These are phyloP conservation scores for Clarias laeviceps DNA, from an alignment of 2,797 vertebrate genomes.

Conservation along the genomic window DNA sequence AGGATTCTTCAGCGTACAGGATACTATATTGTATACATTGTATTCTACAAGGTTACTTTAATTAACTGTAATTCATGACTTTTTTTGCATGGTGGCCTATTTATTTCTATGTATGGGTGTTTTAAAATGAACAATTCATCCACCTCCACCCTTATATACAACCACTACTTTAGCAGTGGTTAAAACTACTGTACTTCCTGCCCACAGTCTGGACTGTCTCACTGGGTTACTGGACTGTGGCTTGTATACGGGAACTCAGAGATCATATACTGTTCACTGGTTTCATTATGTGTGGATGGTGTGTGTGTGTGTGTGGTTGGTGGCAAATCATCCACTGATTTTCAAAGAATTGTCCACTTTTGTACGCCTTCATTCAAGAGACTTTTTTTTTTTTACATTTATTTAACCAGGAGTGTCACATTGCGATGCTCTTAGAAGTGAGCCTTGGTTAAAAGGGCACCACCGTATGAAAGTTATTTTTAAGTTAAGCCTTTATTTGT, in stretches of 20 bases:
- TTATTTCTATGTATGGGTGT: conserved; percentile 32
- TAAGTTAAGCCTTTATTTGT: no score
- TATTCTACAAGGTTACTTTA: background rate
- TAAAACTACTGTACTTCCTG: conserved; percentile 65
- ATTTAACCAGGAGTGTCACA: background rate
- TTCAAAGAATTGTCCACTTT: no score
- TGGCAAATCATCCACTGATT: no score
- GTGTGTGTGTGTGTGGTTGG: background rate
- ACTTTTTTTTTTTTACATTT: background rate
- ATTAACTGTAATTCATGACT: conserved; percentile 11
- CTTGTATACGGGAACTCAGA: conserved; percentile 1
- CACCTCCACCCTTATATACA: conserved; percentile 66
- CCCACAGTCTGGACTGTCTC: conserved; percentile 65
- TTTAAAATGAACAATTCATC: conserved; percentile 42
- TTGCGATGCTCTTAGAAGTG: background rate
- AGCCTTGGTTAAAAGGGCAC: background rate
- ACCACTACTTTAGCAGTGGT: conserved; percentile 63
- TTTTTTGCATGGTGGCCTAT: background rate
- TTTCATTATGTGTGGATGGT: background rate
- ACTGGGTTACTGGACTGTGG: conserved; percentile 55
- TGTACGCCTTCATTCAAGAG: no score
- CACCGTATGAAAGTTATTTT: no score
- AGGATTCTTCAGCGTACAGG: background rate
- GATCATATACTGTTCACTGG: background rate
- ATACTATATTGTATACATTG: background rate